A percentile compares a stretch with the other conserved stretches of the same genome.
These are phyloP conservation scores for Magallana gigas DNA, from an alignment of 1,140 invertebrate genomes.

Conservation along the genomic window DNA sequence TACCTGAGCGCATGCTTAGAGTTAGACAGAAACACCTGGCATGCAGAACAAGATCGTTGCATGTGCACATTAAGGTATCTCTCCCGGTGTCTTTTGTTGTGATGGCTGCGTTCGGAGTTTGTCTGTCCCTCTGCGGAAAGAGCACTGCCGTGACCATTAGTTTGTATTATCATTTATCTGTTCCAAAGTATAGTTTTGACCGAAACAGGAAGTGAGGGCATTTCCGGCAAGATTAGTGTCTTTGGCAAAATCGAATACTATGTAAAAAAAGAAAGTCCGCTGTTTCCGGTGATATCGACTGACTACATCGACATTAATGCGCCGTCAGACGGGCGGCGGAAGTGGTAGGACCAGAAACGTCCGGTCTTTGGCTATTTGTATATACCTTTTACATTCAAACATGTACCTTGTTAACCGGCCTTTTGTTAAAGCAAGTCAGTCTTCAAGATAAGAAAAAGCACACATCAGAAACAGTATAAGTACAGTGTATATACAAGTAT, in stretches of 20 bases:
- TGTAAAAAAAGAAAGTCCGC: conserved; percentile 12
- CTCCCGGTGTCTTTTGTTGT: not conserved
- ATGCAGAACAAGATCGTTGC: not conserved
- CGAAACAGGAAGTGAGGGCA: conserved; percentile 21
- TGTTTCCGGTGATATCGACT: not conserved
- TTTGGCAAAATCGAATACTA: not conserved
- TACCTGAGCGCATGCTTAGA: too few species aligned
- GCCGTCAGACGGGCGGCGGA: not conserved
- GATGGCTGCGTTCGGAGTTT: not conserved
- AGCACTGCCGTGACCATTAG: conserved; percentile 8
- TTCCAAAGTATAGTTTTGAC: conserved; percentile 20
- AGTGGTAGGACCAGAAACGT: not conserved
- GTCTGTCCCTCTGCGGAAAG: not conserved
- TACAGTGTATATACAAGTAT: too few species aligned
- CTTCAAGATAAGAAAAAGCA: too few species aligned
- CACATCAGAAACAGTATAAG: too few species aligned
- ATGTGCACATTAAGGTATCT: not conserved
- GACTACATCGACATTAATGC: not conserved
- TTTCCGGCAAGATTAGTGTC: not conserved
- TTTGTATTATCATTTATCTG: conserved; percentile 33
- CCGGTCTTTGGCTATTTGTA: not conserved
- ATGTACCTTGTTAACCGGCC: too few species aligned
- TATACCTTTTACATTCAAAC: too few species aligned
- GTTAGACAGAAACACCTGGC: too few species aligned
- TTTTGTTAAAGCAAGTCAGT: too few species aligned